Evolutionary conservation across 2,113 vertebrate species (phyloP).

Genomic region (Emydura subglobosa): DNA sequence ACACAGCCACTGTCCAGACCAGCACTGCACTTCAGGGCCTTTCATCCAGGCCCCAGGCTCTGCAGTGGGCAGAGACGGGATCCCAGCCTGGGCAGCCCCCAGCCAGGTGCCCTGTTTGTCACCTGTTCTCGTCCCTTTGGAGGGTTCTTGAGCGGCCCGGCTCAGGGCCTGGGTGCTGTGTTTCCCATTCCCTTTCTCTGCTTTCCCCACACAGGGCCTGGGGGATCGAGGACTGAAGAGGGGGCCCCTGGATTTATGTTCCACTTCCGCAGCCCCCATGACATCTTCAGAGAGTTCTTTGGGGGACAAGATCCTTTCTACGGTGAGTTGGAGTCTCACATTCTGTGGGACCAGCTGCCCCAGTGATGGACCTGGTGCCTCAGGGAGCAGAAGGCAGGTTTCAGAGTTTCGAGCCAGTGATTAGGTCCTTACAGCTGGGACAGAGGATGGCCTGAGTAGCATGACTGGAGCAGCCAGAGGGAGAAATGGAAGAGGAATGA

Average conservation of each 20-base stretch:
- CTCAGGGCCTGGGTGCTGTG: too few species aligned
- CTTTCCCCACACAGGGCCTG: conserved; percentile 62
- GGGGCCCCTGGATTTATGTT: conserved; percentile 83
- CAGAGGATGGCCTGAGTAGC: too few species aligned
- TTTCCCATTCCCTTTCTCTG: background rate
- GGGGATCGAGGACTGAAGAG: background rate
- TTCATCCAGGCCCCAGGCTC: background rate
- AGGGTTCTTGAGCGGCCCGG: too few species aligned
- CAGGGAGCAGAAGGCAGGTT: too few species aligned
- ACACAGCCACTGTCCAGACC: background rate
- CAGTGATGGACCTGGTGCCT: too few species aligned
- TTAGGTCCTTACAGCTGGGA: too few species aligned
- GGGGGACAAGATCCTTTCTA: conserved; percentile 87
- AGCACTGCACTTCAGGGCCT: background rate
- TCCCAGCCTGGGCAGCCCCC: background rate
- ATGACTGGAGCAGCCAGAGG: too few species aligned
- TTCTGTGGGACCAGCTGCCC: too few species aligned
- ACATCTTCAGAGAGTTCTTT: conserved; percentile 93
- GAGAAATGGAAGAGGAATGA: too few species aligned
- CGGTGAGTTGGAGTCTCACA: background rate
- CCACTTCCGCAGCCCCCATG: conserved; percentile 91
- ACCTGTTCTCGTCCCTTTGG: background rate
- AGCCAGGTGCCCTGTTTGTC: too few species aligned
- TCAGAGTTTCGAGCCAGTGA: too few species aligned
- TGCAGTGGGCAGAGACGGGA: background rate